These are phyloP conservation scores for Lasioglossum figueresi DNA, from an alignment of 2,888 invertebrate species.

Conservation along the genomic window DNA sequence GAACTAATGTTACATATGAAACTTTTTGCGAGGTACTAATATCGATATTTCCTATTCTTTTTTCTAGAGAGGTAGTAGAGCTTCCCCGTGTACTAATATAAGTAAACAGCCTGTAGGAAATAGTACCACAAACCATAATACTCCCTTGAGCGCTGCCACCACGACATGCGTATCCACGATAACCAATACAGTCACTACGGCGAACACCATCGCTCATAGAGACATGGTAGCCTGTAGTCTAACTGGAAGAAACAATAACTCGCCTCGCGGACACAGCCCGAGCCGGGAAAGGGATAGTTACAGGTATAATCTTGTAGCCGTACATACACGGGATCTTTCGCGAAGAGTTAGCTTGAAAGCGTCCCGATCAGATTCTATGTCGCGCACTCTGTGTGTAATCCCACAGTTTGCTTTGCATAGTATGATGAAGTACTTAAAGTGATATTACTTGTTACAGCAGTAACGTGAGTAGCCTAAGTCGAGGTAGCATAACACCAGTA, in stretches of 20 bases:
- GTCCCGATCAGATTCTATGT: background rate
- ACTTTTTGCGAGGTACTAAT: background rate
- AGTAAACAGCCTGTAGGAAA: constrained; percentile 79
- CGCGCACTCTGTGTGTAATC: background rate
- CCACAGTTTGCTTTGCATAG: background rate
- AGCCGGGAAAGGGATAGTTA: constrained; percentile 93
- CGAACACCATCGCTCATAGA: constrained; percentile 84
- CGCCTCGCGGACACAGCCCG: constrained; percentile 92
- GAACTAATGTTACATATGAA: background rate
- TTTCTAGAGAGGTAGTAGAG: constrained; percentile 80
- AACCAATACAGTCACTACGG: constrained; percentile 83
- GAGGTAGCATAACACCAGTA: constrained; percentile 88
- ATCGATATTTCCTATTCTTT: constrained; percentile 16
- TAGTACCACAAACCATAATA: constrained; percentile 75
- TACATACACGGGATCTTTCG: background rate
- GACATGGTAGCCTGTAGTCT: constrained; percentile 84
- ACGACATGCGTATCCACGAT: constrained; percentile 83
- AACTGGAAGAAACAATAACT: constrained; percentile 87
- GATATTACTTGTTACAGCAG: constrained; percentile 86
- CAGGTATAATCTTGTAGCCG: constrained; percentile 86
- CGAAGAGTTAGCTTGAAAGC: background rate
- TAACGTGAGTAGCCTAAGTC: constrained; percentile 93
- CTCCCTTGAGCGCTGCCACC: constrained; percentile 81
- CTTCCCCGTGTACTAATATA: constrained; percentile 82
- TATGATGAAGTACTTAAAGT: constrained; percentile 18